These are phyloP conservation scores for Cepaea nemoralis DNA, from an alignment of 1,140 invertebrate species.

Conservation along the genomic window DNA sequence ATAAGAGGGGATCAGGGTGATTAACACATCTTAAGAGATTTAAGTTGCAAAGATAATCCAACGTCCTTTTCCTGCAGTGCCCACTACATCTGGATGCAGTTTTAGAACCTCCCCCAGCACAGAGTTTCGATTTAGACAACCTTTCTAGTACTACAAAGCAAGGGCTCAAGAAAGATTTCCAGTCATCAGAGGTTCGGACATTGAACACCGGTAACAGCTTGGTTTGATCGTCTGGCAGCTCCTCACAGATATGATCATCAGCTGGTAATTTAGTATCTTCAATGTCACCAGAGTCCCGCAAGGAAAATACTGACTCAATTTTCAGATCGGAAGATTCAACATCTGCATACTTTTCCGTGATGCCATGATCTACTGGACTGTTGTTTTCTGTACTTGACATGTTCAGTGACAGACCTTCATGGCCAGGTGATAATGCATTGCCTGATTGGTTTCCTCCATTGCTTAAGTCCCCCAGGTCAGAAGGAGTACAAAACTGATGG, in stretches of 20 bases:
- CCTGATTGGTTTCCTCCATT: not conserved
- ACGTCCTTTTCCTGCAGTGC: constrained; percentile 27
- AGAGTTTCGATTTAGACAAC: not conserved
- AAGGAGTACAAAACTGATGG: not conserved
- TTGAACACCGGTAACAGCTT: not conserved
- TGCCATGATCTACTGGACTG: not conserved
- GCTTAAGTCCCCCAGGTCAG: too few relatives aligned
- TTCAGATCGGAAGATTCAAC: not conserved
- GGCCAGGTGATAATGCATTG: not conserved
- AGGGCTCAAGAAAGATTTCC: not conserved
- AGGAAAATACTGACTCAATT: constrained; percentile 29
- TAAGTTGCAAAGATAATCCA: constrained; percentile 22
- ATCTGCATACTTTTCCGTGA: not conserved
- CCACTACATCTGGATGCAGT: constrained; percentile 22
- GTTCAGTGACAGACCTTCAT: not conserved
- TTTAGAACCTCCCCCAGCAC: not conserved
- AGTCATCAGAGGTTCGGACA: not conserved
- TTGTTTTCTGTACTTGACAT: not conserved
- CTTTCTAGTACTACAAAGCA: constrained; percentile 32
- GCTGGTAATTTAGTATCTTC: not conserved
- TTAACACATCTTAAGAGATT: constrained; percentile 15
- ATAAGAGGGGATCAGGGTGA: not conserved
- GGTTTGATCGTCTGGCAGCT: not conserved
- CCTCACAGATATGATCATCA: not conserved
- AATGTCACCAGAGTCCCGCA: not conserved